Evolutionary conservation across 1,140 invertebrate genomes (phyloP).

Genomic region (Rhagoletis pomonella): DNA sequence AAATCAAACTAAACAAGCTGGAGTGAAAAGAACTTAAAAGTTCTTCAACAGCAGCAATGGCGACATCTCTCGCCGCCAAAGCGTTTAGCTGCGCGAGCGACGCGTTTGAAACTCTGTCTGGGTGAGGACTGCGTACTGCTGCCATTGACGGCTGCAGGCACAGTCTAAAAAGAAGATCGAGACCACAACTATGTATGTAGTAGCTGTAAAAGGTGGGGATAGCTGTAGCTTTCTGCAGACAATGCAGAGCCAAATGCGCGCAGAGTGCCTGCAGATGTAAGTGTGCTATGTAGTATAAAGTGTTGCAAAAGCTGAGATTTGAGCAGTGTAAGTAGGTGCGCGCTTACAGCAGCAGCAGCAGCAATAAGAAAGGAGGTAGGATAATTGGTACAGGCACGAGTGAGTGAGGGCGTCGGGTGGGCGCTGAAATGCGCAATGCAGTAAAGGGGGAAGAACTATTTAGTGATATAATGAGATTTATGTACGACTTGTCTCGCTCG

Average conservation of each 20-base stretch:
- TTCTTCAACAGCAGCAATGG: slow-evolving; percentile 55
- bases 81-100: slow-evolving; percentile 64
- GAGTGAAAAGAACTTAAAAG: slow-evolving; percentile 43
- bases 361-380: not conserved
- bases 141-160: not conserved
- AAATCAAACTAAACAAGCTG: slow-evolving; percentile 33
- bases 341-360: no score
- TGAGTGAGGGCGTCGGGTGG: not conserved
- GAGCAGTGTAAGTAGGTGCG: no score
- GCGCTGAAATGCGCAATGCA: not conserved
- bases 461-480: not conserved
- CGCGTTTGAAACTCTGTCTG: slow-evolving; percentile 71
- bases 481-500: not conserved
- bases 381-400: not conserved
- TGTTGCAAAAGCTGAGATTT: no score
- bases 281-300: no score
- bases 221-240: not conserved
- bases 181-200: not conserved
- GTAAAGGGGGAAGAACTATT: not conserved
- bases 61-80: slow-evolving; percentile 62
- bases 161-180: not conserved
- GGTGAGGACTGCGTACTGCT: slow-evolving; percentile 67
- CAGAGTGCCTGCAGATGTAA: not conserved
- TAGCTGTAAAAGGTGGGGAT: no score
- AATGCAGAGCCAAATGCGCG: slow-evolving; percentile 4